Conservation (phyloP, 2,113 vertebrate genomes). For the Lepus timidus region DNA sequence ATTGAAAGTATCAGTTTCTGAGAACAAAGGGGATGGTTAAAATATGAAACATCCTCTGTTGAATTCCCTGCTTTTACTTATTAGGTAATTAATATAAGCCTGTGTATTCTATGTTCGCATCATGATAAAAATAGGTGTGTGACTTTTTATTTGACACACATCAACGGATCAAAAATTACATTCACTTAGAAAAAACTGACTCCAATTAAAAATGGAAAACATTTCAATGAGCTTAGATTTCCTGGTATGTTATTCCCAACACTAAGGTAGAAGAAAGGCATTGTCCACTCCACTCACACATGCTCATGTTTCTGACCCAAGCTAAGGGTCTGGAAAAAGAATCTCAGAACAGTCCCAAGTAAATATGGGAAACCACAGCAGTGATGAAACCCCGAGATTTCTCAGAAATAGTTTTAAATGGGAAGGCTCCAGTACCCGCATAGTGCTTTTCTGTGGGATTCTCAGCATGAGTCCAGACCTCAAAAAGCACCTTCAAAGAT, state of each 20-base stretch:
- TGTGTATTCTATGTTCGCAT: constrained; percentile 55
- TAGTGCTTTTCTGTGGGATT: constrained; percentile 68
- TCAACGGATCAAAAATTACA: constrained; percentile 61
- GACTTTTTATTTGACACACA: constrained; percentile 62
- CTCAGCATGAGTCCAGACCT: constrained; percentile 76
- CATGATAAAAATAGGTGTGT: constrained; percentile 50
- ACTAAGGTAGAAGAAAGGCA: constrained; percentile 44
- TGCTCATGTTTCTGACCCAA: constrained; percentile 55
- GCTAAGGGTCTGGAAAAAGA: constrained; percentile 58
- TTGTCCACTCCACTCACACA: not conserved
- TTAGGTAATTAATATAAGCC: constrained; percentile 2
- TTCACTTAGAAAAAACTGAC: constrained; percentile 72
- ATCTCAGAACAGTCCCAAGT: constrained; percentile 74
- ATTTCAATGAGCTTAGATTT: constrained; percentile 55
- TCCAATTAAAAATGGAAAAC: constrained; percentile 53
- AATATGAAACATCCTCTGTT: constrained; percentile 35
- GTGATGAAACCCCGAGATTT: constrained; percentile 65
- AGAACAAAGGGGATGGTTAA: constrained; percentile 44
- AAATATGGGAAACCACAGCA: constrained; percentile 68
- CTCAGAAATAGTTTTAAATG: constrained; percentile 63
- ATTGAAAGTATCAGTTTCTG: constrained; percentile 12
- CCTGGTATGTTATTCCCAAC: not conserved
- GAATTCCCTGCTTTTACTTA: constrained; percentile 12
- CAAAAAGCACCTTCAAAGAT: constrained; percentile 65
- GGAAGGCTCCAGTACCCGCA: constrained; percentile 43